These are phyloP conservation scores for Orussus abietinus DNA, from an alignment of 1,140 invertebrate species.

Conservation along the genomic window DNA sequence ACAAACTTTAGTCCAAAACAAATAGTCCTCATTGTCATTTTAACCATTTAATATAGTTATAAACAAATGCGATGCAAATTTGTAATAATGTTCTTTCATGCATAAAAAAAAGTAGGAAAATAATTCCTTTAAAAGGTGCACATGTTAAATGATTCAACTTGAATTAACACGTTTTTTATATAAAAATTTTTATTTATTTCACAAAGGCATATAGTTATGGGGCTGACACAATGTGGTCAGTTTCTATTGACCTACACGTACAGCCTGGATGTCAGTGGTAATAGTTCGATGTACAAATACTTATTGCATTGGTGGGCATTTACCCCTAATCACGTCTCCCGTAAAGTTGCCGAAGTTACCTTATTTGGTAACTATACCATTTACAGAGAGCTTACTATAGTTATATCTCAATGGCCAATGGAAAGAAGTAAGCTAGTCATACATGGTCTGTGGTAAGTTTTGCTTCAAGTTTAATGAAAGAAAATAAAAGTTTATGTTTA, in stretches of 20 bases:
- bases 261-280: constrained; percentile 55
- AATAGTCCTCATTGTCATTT: too few species aligned
- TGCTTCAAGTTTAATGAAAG: neutral
- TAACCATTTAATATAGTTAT: constrained; percentile 2
- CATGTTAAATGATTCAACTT: too few species aligned
- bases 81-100: too few species aligned
- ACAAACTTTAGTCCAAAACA: neutral
- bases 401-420: constrained; percentile 69
- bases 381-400: constrained; percentile 59
- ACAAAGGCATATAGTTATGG: constrained; percentile 81
- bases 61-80: too few species aligned
- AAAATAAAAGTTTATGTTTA: neutral
- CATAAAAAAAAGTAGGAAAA: too few species aligned
- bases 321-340: constrained; percentile 57
- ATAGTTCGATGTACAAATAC: constrained; percentile 55
- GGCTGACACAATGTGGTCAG: constrained; percentile 87
- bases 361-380: constrained; percentile 67
- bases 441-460: constrained; percentile 62
- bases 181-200: constrained; percentile 26
- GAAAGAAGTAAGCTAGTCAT: constrained; percentile 63
- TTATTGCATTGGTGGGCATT: constrained; percentile 71
- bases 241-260: constrained; percentile 85
- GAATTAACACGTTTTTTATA: constrained; percentile 1
- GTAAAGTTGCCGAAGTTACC: constrained; percentile 64
- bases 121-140: too few species aligned